These are phyloP conservation scores for Phalera bucephala DNA, from an alignment of 2,888 invertebrate species.

Conservation along the genomic window DNA sequence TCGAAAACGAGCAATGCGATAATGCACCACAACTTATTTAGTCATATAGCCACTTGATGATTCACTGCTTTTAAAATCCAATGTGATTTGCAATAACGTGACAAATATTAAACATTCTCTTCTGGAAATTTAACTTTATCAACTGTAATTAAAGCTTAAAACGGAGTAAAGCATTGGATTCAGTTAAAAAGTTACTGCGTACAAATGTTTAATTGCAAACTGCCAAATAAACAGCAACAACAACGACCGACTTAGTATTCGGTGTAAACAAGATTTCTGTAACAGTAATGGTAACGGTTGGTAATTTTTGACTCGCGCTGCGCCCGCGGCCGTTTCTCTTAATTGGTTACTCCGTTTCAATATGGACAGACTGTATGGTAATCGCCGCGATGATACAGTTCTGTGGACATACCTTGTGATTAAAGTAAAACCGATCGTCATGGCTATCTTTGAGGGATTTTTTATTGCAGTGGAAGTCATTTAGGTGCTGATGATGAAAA, in stretches of 20 bases:
- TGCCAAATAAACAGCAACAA: no score
- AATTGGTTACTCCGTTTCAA: slow-evolving; percentile 50
- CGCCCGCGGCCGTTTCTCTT: slow-evolving; percentile 36
- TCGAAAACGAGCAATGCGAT: not conserved
- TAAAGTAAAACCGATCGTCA: no score
- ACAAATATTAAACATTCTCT: no score
- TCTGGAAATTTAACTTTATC: no score
- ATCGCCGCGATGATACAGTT: slow-evolving; percentile 10
- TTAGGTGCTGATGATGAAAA: no score
- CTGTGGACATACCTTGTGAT: slow-evolving; percentile 13
- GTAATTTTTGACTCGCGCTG: slow-evolving; percentile 37
- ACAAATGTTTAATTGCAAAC: no score
- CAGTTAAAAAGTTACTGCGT: no score
- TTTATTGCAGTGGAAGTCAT: no score
- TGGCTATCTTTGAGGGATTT: no score
- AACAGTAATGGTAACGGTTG: slow-evolving; percentile 55
- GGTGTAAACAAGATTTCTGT: slow-evolving; percentile 32
- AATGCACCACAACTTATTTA: not conserved
- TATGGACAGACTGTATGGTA: slow-evolving; percentile 20
- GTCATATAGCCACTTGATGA: not conserved
- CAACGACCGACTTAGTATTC: slow-evolving; percentile 5
- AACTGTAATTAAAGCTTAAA: no score
- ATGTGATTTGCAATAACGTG: no score
- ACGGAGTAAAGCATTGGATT: no score
- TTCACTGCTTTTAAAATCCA: slow-evolving; percentile 4